Base-by-base conservation (phyloP, 2,888 invertebrate species). In the Dorcus hopei region DNA sequence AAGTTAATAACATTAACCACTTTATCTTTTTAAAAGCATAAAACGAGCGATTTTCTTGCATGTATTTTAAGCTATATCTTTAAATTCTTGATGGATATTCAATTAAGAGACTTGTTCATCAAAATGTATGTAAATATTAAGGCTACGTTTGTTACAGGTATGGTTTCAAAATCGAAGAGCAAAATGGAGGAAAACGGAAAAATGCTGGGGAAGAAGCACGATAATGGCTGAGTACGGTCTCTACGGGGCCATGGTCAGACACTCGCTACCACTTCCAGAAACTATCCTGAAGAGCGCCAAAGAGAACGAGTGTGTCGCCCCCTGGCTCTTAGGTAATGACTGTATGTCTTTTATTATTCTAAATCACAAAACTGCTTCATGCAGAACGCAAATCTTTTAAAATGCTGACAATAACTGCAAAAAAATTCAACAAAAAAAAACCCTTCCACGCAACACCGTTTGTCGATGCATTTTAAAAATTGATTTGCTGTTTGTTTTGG, bases 191-290 rank as follows among this genome's bases (percentile, higher is more conserved):
- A 99, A 99, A 80, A 99, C 98, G 54, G 98, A 99, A 82, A 99
- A 99, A 78, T 97, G 97, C 70, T 99, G 99, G 99, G 99, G 99
- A 49, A 86, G 96, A 72, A 95, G 96, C 76, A 98, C 98, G 70
- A 99, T 98, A 76, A 99, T 99, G 99, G 99, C 99, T 66, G 99
- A 99, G 81, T 99, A 99, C 77, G 99, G 99, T 2, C 85, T 99
- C 52, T 99, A 99, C 80, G 99, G 99, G 1, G 99, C 99, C 68
- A 99, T 99, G 99, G 99, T 99, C 67, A 86, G 99, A 64, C 99
- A 99, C 81, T 97, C 97, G 49, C 85, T 99, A 65, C 99, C 99
- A 0, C 86, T 99, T 67, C 99, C 99, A 1, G 98, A 99, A 73
- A 98, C 97, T 67, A 98, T 99, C 74, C 87, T 98, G 72, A 97